Evolutionary conservation across 1,140 invertebrate genomes (phyloP).

Genomic region (Drosophila cardini): DNA sequence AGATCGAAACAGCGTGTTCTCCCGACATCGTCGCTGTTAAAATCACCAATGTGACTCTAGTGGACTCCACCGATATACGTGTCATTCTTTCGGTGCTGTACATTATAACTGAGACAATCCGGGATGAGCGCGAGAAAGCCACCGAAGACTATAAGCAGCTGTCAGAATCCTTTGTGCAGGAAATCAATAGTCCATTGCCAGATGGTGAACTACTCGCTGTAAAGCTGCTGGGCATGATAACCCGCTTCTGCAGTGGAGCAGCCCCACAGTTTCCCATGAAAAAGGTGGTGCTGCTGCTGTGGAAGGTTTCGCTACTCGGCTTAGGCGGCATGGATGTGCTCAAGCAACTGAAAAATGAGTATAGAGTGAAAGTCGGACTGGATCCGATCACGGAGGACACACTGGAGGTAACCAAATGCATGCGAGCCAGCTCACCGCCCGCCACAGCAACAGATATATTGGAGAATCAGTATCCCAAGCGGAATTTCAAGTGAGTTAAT

Average conservation of each 20-base stretch:
- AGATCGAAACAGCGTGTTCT: constrained; percentile 93
- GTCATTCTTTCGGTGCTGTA: constrained; percentile 97
- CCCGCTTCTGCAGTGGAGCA: constrained; percentile 96
- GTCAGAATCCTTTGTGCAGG: constrained; percentile 91
- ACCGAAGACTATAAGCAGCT: constrained; percentile 89
- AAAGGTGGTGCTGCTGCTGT: constrained; percentile 97
- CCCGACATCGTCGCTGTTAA: constrained; percentile 92
- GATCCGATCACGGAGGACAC: constrained; percentile 94
- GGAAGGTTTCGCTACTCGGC: constrained; percentile 96
- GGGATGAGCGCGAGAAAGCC: constrained; percentile 88
- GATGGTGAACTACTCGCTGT: constrained; percentile 95
- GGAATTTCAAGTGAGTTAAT: constrained; percentile 85
- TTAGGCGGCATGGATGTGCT: constrained; percentile 95
- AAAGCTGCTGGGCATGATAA: constrained; percentile 97
- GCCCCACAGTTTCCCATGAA: constrained; percentile 99
- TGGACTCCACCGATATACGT: constrained; percentile 95
- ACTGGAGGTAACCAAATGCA: constrained; percentile 94
- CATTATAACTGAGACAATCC: constrained; percentile 96
- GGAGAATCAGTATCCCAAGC: constrained; percentile 93
- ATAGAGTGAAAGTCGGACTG: constrained; percentile 90
- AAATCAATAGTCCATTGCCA: constrained; percentile 90
- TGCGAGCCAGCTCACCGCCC: constrained; percentile 97
- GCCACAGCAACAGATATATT: constrained; percentile 96
- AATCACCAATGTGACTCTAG: constrained; percentile 92
- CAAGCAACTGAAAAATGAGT: constrained; percentile 90